Evolutionary conservation across 2,797 vertebrate genomes (phyloP), one percentile per base, ranked within the genome.

Genomic region (Rallus crepitans): DNA sequence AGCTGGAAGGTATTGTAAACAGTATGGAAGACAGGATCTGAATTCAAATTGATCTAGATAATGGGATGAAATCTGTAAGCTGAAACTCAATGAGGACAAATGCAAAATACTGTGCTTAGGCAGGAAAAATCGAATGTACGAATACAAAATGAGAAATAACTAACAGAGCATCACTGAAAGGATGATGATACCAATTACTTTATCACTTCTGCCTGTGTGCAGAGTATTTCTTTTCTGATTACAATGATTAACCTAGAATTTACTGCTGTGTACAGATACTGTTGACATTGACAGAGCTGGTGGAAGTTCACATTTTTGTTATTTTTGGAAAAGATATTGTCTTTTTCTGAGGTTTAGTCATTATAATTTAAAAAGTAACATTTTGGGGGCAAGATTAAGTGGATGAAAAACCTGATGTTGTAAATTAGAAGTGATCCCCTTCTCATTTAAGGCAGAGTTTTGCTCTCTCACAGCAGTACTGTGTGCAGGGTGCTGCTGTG

Each of bases 91-190:
- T 8, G 60, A 83, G 80, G 59, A 87, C 65, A 88, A 81, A 61
- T 21, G 37, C 40, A 59, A 56, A 86, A 52, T 9, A 14, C 20
- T 2, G 0, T 31, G 65, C 61, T 91, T 4, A 18, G 79, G 80
- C 47, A 88, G 59, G 55, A 60, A 55, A 91, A 94, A 92, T 59
- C 5, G 1, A 92, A 89, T 37, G 66, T 72, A 48, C 1, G 0
- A 85, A 65, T 55, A 61, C 31, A 75, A 94, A 94, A 83, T 28
- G 73, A 82, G 88, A 69, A 89, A 82, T 79, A 90, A 63, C 8
- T 77, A 83, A 52, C 80, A 88, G 87, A 93, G 56, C 37, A 70
- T 65, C 0, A 0, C 84, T 57, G 84, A 55, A 55, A 76, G 47
- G 68, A 63, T 8, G 72, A 63, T 78, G 71, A 57, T 57, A 90